A percentile compares a stretch with the other conserved stretches of the same genome.
Conservation (phyloP, 2,888 invertebrate species). For the Drosophila mercatorum region DNA sequence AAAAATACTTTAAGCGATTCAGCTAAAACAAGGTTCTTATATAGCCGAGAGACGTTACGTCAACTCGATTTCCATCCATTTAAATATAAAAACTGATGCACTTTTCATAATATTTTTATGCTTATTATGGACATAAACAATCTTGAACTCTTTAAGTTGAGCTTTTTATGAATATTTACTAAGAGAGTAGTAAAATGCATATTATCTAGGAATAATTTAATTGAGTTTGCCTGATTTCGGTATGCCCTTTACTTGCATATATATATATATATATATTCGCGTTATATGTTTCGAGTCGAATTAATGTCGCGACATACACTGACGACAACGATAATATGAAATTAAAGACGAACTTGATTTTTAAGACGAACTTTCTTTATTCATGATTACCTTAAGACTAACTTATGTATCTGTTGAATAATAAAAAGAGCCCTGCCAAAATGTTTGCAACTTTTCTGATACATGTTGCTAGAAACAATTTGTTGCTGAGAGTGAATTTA, state of each 20-base stretch:
- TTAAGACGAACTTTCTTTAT: too few relatives aligned
- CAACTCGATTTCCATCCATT: background rate
- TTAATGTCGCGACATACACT: too few relatives aligned
- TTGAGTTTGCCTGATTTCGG: background rate
- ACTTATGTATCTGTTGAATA: too few relatives aligned
- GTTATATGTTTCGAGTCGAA: too few relatives aligned
- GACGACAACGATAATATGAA: too few relatives aligned
- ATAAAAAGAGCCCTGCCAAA: too few relatives aligned
- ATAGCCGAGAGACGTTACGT: background rate
- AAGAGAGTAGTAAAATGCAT: background rate
- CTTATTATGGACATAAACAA: background rate
- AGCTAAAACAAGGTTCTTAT: background rate
- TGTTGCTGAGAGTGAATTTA: too few relatives aligned
- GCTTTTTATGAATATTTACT: background rate
- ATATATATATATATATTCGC: background rate
- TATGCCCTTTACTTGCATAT: background rate
- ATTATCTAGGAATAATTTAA: background rate
- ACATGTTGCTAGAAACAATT: too few relatives aligned
- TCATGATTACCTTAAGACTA: too few relatives aligned
- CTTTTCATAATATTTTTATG: constrained; percentile 1
- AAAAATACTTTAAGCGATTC: background rate
- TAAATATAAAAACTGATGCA: background rate
- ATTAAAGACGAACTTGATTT: too few relatives aligned
- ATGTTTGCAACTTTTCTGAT: too few relatives aligned
- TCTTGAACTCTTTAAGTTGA: background rate